Base-by-base conservation (phyloP, 2,113 vertebrate species). In the Podarcis muralis region DNA sequence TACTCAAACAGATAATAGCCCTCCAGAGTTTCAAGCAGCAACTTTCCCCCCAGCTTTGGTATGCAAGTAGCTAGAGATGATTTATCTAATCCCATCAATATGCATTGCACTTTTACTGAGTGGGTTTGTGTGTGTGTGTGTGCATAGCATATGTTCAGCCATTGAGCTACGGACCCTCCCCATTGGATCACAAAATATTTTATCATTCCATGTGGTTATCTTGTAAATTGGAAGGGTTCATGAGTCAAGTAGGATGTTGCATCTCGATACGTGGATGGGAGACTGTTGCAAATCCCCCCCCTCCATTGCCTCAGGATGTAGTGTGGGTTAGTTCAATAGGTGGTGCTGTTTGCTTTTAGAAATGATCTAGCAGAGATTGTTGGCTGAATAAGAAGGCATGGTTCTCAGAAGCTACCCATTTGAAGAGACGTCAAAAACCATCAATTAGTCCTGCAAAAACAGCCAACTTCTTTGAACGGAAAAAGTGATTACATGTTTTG, bases 291-390 rank as follows among this genome's bases (percentile, higher is more conserved):
- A 23, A 83, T 85, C 37, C n/a, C 48, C 48, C 43, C 48, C 48
- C 25, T 16, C 22, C 6, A 0, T 5, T 90, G 86, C 66, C 83
- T 35, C 40, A 89, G 79, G 68, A 86, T 75, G 20, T 0, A 0
- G 8, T 59, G 69, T 78, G 76, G 15, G 1, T 53, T 87, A 22
- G 6, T 85, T 87, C 88, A 81, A 71, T 62, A 91, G 37, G 11
- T 79, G 87, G 82, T 23, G 8, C 12, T 25, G 3, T 74, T 68
- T 23, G 57, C 20, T 84, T 83, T 76, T 30, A 22, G 27, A 75
- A 48, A 32, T 86, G 76, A 91, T 35, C 37, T 1, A 0, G 0
- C 18, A 85, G 40, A 53, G 48, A 88, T 2, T 43, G 3, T 72
- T 32, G 65, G 16, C 22, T 68, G 62, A 78, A 66, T 27, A 37